These are phyloP conservation scores for Cygnus buccinator DNA, from an alignment of 2,113 vertebrate species.

Conservation along the genomic window DNA sequence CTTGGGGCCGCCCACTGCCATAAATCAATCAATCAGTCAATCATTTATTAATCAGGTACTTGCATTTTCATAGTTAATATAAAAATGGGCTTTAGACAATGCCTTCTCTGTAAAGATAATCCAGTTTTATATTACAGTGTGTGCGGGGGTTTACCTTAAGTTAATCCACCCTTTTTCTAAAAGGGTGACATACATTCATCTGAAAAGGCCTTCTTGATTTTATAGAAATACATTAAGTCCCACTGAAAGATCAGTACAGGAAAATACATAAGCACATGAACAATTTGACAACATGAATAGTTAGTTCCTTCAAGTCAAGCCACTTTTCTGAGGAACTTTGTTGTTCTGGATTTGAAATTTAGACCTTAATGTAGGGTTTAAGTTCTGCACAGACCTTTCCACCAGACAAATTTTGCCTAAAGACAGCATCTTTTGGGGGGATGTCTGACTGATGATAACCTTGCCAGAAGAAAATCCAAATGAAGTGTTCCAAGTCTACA, in stretches of 20 bases:
- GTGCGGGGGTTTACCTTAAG: not conserved
- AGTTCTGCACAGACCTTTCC: conserved; percentile 26
- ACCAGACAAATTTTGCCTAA: not conserved
- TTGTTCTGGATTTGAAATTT: not conserved
- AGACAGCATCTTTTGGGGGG: not conserved
- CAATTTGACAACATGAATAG: not conserved
- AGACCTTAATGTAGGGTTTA: not conserved
- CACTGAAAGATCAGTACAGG: not conserved
- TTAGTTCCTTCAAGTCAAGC: conserved; percentile 4
- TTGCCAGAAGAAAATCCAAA: conserved; percentile 23
- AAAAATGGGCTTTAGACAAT: conserved; percentile 60
- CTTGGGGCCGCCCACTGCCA: conserved; percentile 78
- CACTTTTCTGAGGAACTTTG: not conserved
- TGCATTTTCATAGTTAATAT: conserved; percentile 64
- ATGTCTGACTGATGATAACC: not conserved
- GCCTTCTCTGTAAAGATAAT: not conserved
- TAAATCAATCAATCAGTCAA: conserved; percentile 79
- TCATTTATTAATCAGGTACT: conserved; percentile 68
- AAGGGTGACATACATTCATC: not conserved
- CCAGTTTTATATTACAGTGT: not conserved
- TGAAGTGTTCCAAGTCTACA: not conserved
- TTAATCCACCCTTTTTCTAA: not conserved
- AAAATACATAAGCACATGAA: not conserved
- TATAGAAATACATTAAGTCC: not conserved
- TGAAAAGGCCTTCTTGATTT: not conserved